A percentile compares a stretch with the other conserved stretches of the same genome.
Conservation (phyloP, 2,888 invertebrate genomes). For the Parnassius orleans region DNA sequence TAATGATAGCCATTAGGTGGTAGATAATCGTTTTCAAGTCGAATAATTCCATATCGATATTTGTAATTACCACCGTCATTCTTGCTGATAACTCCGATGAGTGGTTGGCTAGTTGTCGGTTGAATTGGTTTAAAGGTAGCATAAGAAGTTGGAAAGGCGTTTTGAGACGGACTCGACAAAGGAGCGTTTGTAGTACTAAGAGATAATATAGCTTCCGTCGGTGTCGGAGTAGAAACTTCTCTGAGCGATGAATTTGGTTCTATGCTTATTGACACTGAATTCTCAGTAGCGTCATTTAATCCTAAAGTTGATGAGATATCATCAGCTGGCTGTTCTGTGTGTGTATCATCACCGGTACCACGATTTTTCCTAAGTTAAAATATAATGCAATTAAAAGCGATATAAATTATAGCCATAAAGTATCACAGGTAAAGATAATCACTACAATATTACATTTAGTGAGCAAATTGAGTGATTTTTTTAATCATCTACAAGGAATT, state of each 20-base stretch:
- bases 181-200: neutral
- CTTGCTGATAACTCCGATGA: slow-evolving; percentile 22
- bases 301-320: neutral
- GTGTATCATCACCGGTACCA: too few relatives aligned
- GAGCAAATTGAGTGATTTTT: too few relatives aligned
- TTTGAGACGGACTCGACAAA: neutral
- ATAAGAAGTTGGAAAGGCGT: slow-evolving; percentile 1
- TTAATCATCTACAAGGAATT: too few relatives aligned
- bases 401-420: too few relatives aligned
- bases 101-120: neutral
- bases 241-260: neutral
- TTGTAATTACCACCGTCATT: slow-evolving; percentile 48
- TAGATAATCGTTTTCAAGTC: slow-evolving; percentile 56
- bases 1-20: slow-evolving; percentile 68
- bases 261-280: neutral
- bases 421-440: too few relatives aligned
- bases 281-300: neutral
- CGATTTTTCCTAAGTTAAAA: too few relatives aligned
- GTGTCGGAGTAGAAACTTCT: neutral
- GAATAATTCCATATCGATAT: slow-evolving; percentile 69
- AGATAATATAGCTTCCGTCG: neutral
- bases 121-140: neutral
- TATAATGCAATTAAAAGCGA: too few relatives aligned
- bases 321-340: too few relatives aligned
- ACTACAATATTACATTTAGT: too few relatives aligned